Base-by-base conservation (phyloP, 2,113 vertebrate species). In the Suricata suricatta region DNA sequence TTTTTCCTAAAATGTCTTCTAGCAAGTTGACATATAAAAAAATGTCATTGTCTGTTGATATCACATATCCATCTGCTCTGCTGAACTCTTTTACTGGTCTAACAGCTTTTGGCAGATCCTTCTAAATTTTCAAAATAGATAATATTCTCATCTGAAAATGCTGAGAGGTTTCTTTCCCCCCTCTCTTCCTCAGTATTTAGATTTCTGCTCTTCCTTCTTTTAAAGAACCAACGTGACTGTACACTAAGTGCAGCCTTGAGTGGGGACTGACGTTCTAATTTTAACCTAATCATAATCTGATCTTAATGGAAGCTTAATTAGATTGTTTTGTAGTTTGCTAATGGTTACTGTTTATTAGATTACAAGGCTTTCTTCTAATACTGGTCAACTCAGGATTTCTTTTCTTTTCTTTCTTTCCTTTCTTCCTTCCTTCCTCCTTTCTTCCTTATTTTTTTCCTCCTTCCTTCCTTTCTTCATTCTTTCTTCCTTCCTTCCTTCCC, bases 271-370 rank as follows among this genome's bases (percentile, higher is more conserved):
- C n/a, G 3, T 76, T 68, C 31, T 80, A 47, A 76, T 80, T 69
- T 82, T 63, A 82, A 71, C 85, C 33, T 87, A 76, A 88, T 35
- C 79, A 92, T 94, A 83, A 77, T 88, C 35, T 83, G 81, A 91
- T 35, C 79, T 93, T 92, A 83, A 1, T 90, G 74, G 35, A 13
- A 92, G 66, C 1, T 50, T 68, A 74, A 38, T 68, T 79, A 74
- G 9, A 29, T 72, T 72, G 63, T 89, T 31, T 19, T 77, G 25
- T 52, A 38, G 25, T 86, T 91, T 95, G 92, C 72, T 77, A n/a
- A 80, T n/a, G 8, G 16, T 86, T 84, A 4, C 47, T 3, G 4
- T 74, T 92, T 74, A 69, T 88, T 31, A 64, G 76, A 41, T 84
- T 64, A 93, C 27, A 21, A 76, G 16, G 44, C 41, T 60, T 96